phyloP scores from a whole-genome alignment of 2,888 invertebrate genomes.

The Drosophila neotestacea region DNA sequence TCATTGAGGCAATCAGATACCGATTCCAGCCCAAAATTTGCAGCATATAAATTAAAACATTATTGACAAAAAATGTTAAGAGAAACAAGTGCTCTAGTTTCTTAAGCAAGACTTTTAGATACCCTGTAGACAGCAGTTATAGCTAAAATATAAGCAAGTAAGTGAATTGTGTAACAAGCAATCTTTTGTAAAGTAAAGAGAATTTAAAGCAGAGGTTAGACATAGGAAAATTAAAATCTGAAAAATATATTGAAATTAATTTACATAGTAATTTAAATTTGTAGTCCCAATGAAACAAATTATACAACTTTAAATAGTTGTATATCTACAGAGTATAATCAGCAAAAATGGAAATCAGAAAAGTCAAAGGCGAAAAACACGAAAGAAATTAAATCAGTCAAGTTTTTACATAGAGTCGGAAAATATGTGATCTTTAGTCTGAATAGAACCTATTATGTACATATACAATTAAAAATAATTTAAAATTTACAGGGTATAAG shows the following conservation, averaged over 20 bases:
- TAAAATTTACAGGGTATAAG: conserved; percentile 8
- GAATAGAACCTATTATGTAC: neutral
- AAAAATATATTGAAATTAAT: too few species aligned
- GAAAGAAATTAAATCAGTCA: neutral
- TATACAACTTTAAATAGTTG: neutral
- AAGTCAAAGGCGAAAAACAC: too few species aligned
- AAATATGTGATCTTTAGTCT: neutral
- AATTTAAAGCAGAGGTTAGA: too few species aligned
- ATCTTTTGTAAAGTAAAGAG: too few species aligned
- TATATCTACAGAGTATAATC: neutral
- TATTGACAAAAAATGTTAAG: conserved; percentile 29
- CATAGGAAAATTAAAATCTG: too few species aligned
- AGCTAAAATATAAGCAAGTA: neutral
- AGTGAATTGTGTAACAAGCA: neutral
- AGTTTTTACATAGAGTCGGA: neutral
- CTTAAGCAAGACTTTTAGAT: neutral
- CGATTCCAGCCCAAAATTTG: conserved; percentile 44
- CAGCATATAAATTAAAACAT: conserved; percentile 76
- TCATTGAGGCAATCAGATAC: conserved; percentile 43
- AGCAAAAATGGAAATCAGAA: neutral
- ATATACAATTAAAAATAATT: neutral
- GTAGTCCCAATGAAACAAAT: too few species aligned
- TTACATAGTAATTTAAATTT: too few species aligned
- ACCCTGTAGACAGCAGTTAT: neutral
- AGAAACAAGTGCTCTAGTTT: neutral